Base-by-base conservation (phyloP, 2,113 vertebrate species). In the Eidolon helvum region DNA sequence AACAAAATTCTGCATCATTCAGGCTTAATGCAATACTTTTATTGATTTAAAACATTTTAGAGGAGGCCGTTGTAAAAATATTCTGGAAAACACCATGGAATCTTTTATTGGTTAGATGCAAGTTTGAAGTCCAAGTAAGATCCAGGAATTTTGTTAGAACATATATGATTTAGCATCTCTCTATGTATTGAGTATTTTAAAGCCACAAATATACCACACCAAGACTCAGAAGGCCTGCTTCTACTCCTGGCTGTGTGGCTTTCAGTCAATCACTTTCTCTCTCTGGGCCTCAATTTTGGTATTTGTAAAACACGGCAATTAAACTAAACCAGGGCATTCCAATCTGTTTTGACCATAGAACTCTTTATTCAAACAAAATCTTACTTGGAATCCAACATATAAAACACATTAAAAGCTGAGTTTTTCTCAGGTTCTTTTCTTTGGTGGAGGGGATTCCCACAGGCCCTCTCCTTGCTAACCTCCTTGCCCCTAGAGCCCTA, bases 381-480 rank as follows among this genome's bases (percentile, higher is more conserved):
- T 94, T 75, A 84, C 50, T 72, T 90, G 69, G 48, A 96, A 69
- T 75, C 24, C 53, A 91, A 86, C 50, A 82, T 26, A n/a, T 26
- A 92, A 68, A 96, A 57, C 14, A 82, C 16, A 89, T 30, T 65
- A 57, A 78, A 87, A 59, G 68, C 6, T 33, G 59, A 33, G 30
- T 82, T 77, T 75, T 72, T 78, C 30, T 91, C n/a, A 10, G 85
- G 10, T 26, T 61, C 10, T 26, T 63, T 69, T 74, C 24, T 16
- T 71, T 5, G 3, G 28, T 45, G 19, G 9, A 12, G 5, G 11
- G 4, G 1, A 24, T 57, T 16, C 40, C 21, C 45, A 61, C 14
- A 38, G 71, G 24, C 38, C n/a, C 19, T 26, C 40, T 57, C 57
- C 68, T 45, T n/a, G 43, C n/a, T 83, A 35, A 72, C 24, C 6